These are phyloP conservation scores for Nomada fabriciana DNA, from an alignment of 2,888 invertebrate genomes.

Conservation along the genomic window DNA sequence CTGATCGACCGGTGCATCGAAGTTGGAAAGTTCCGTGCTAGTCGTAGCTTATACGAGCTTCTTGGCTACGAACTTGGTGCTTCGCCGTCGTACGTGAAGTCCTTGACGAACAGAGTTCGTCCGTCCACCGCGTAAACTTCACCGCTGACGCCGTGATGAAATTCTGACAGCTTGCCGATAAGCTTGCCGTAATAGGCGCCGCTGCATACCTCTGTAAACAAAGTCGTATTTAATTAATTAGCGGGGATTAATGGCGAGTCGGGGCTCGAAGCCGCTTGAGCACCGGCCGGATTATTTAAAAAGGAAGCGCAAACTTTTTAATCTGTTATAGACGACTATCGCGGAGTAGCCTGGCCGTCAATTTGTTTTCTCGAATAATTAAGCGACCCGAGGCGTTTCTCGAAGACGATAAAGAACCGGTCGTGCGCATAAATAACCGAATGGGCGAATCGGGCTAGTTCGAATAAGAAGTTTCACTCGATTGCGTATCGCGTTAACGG, in stretches of 20 bases:
- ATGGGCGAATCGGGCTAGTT: constrained; percentile 33
- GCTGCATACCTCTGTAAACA: constrained; percentile 79
- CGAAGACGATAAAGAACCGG: constrained; percentile 32
- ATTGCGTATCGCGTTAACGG: constrained; percentile 48
- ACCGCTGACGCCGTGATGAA: constrained; percentile 94
- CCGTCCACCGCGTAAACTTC: constrained; percentile 95
- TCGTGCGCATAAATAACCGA: constrained; percentile 44
- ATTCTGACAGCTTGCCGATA: constrained; percentile 91
- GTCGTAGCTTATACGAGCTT: not conserved
- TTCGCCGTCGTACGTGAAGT: constrained; percentile 96
- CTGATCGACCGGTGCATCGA: constrained; percentile 11
- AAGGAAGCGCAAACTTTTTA: not conserved
- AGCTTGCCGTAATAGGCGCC: constrained; percentile 91
- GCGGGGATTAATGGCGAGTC: constrained; percentile 6
- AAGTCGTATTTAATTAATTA: constrained; percentile 53
- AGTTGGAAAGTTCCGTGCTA: constrained; percentile 28
- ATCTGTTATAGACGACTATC: too few relatives aligned
- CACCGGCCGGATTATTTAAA: not conserved
- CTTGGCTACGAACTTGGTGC: constrained; percentile 89
- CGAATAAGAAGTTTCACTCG: constrained; percentile 50
- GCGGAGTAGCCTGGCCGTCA: not conserved
- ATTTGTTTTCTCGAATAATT: constrained; percentile 33
- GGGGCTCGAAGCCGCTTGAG: too few relatives aligned
- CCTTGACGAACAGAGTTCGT: constrained; percentile 93
- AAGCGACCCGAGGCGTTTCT: constrained; percentile 9